Evolutionary conservation across 2,797 vertebrate genomes (phyloP).

Genomic region (Diplodus puntazzo): DNA sequence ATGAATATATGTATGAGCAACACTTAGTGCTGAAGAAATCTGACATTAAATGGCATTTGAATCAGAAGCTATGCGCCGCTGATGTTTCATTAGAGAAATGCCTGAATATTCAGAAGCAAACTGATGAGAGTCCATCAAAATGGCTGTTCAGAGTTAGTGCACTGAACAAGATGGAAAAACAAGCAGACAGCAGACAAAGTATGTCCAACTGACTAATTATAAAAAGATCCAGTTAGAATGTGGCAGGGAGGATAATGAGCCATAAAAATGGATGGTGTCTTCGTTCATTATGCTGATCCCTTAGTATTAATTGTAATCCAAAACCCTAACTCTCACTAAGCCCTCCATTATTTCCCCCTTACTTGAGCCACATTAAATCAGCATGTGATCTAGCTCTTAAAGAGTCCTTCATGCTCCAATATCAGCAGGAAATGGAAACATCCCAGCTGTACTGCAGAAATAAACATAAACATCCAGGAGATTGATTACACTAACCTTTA

Average conservation of each 20-base stretch:
- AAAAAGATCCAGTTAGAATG: slow-evolving; percentile 58
- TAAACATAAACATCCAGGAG: slow-evolving; percentile 76
- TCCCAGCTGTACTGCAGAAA: slow-evolving; percentile 65
- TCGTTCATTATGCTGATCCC: slow-evolving; percentile 75
- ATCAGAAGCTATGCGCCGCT: slow-evolving; percentile 22
- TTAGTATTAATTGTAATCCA: slow-evolving; percentile 77
- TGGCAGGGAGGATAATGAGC: slow-evolving; percentile 70
- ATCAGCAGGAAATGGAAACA: slow-evolving; percentile 72
- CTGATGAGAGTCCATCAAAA: slow-evolving; percentile 29
- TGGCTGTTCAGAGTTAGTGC: slow-evolving; percentile 28
- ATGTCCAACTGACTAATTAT: slow-evolving; percentile 66
- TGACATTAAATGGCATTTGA: slow-evolving; percentile 39
- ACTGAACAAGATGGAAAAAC: slow-evolving; percentile 47
- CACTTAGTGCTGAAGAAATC: slow-evolving; percentile 18
- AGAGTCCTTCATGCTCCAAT: slow-evolving; percentile 58
- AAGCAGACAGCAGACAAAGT: slow-evolving; percentile 47
- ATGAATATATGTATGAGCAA: slow-evolving; percentile 54
- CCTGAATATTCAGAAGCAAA: slow-evolving; percentile 39
- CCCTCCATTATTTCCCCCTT: slow-evolving; percentile 62
- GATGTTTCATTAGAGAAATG: slow-evolving; percentile 41
- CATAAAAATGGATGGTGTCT: slow-evolving; percentile 74
- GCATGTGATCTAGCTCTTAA: slow-evolving; percentile 56
- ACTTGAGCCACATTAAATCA: slow-evolving; percentile 73
- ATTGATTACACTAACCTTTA: slow-evolving; percentile 79
- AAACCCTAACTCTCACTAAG: slow-evolving; percentile 65